Conservation (phyloP, 1,140 invertebrate genomes). For the Bicyclus anynana region DNA sequence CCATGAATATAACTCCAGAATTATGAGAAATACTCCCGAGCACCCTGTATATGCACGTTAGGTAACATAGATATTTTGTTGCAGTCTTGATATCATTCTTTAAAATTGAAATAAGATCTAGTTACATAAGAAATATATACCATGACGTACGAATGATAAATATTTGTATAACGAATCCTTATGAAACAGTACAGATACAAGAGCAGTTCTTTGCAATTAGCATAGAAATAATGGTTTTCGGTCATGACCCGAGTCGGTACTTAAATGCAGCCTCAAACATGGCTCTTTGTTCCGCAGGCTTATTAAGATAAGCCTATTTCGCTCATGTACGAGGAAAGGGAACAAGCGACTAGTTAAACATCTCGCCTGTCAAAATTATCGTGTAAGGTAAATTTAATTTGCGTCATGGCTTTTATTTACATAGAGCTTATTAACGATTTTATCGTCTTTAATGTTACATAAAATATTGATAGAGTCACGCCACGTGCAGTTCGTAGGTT, state of each 20-base stretch:
- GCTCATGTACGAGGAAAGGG: conserved; percentile 23
- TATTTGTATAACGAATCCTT: too few species aligned
- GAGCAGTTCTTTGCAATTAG: conserved; percentile 11
- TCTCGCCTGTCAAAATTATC: conserved; percentile 28
- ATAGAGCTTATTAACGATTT: conserved; percentile 16
- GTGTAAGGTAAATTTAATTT: conserved; percentile 28
- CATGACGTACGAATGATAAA: too few species aligned
- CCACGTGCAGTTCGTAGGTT: conserved; percentile 13
- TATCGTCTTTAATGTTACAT: conserved; percentile 18
- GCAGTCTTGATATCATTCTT: too few species aligned
- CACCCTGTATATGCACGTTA: too few species aligned
- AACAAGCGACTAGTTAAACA: conserved; percentile 24
- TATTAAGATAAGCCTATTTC: conserved; percentile 31
- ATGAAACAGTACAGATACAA: neutral
- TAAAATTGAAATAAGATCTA: too few species aligned
- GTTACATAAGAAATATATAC: too few species aligned
- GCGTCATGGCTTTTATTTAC: conserved; percentile 25
- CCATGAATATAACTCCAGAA: too few species aligned
- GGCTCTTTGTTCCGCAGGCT: conserved; percentile 22
- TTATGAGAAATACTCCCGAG: too few species aligned
- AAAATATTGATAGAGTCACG: conserved; percentile 18
- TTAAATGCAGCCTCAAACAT: conserved; percentile 16
- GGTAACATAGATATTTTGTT: too few species aligned
- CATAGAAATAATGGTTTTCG: conserved; percentile 9
- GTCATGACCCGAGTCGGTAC: conserved; percentile 14